Evolutionary conservation across 2,113 vertebrate species (phyloP), one percentile per base, ranked within the genome.

Genomic region (Struthio camelus): DNA sequence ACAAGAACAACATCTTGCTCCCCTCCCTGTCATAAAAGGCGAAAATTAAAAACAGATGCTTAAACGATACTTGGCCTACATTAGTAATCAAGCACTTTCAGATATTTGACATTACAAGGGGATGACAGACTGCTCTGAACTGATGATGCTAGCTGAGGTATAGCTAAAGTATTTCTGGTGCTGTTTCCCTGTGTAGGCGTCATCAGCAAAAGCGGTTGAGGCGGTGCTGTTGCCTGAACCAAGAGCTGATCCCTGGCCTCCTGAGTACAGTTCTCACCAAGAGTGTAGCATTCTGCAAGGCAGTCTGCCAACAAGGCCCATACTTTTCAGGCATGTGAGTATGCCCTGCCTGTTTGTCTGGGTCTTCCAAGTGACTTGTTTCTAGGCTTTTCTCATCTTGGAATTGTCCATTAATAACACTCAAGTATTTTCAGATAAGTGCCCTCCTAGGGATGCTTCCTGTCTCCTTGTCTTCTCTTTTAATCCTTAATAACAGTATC

Each of bases 11-110:
- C 7, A 0, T 83, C 67, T 85, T 80, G 20, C 64, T 96, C 40
- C 85, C n/a, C 42, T 88, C 64, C 50, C 54, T 96, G 66, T 95
- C 90, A 46, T 59, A 78, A 90, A 94, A 93, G 72, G 40, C 96
- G 96, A 80, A 88, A 88, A 96, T 87, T 5, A 95, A 95, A 87
- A 34, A 61, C 71, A 89, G 84, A 91, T 81, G 59, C 69, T 79
- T 76, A 34, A 85, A 56, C 2, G 70, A 11, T 14, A 95, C 72
- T 59, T 34, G n/a, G 56, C 46, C 78, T 91, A 27, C 18, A 11
- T 28, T 42, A 27, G 64, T 42, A 73, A 85, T 94, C 48, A 95
- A 48, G 10, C 23, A 62, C 53, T 89, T 87, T 34, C 28, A 50
- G 85, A 59, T 0, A 1, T 67, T 36, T 72, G 46, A 8, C 28